These are phyloP conservation scores for Pterocles gutturalis DNA, from an alignment of 2,113 vertebrate genomes.

Conservation along the genomic window DNA sequence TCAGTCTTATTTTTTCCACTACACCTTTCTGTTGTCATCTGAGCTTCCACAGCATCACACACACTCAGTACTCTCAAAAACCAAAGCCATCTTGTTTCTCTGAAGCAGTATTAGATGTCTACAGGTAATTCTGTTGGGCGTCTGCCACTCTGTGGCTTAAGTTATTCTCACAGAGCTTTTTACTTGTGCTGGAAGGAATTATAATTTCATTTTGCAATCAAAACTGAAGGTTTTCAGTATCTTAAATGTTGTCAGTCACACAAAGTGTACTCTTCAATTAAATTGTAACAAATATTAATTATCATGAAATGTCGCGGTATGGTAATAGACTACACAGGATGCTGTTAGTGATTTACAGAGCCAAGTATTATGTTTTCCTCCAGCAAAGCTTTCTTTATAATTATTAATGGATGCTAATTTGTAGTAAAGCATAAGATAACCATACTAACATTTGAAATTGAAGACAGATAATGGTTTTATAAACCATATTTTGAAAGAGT, in stretches of 20 bases:
- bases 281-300: background rate
- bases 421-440: background rate
- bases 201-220: background rate
- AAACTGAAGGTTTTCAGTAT: background rate
- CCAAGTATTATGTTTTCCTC: background rate
- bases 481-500: background rate
- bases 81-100: background rate
- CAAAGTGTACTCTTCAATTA: background rate
- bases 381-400: background rate
- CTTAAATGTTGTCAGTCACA: background rate
- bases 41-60: background rate
- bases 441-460: background rate
- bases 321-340: background rate
- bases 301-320: background rate
- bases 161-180: background rate
- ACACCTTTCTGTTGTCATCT: background rate
- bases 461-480: background rate
- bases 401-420: background rate
- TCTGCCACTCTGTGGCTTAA: background rate
- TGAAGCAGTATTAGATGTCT: background rate
- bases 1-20: background rate
- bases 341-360: background rate
- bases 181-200: background rate
- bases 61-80: background rate
- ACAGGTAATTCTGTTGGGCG: background rate